Percentiles rank a stretch among this genome's conserved stretches.
These are phyloP conservation scores for Typhlichthys subterraneus DNA, from an alignment of 2,797 vertebrate species.

Conservation along the genomic window DNA sequence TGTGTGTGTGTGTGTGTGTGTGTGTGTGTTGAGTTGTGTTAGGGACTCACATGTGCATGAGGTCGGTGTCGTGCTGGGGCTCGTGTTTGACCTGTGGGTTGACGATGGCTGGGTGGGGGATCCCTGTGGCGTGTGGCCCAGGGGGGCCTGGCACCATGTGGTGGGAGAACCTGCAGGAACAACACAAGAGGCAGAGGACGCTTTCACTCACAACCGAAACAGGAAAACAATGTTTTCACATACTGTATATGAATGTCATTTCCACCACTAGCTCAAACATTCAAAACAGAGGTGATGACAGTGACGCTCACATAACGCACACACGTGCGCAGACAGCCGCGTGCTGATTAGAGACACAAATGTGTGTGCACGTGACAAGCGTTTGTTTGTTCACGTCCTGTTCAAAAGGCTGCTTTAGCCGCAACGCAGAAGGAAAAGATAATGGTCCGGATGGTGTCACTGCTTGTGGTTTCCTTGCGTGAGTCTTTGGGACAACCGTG, in stretches of 20 bases:
- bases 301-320: background rate
- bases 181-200: slow-evolving; percentile 1
- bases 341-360: slow-evolving; percentile 7
- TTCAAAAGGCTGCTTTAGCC: background rate
- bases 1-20: background rate
- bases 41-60: slow-evolving; percentile 95
- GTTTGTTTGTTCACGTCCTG: background rate
- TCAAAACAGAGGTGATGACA: background rate
- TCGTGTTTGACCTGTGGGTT: slow-evolving; percentile 99
- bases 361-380: background rate
- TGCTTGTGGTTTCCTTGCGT: background rate
- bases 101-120: slow-evolving; percentile 98
- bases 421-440: background rate
- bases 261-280: background rate
- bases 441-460: background rate
- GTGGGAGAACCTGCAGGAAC: slow-evolving; percentile 92
- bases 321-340: background rate
- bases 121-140: slow-evolving; percentile 95
- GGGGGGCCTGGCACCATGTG: slow-evolving; percentile 98
- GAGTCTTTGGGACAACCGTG: background rate
- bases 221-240: background rate
- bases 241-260: background rate
- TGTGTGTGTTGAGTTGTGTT: slow-evolving; percentile 25
- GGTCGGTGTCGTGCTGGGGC: slow-evolving; percentile 92
- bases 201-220: background rate